Base-by-base conservation (phyloP, 1,140 invertebrate species). In the Megathymus violae region DNA sequence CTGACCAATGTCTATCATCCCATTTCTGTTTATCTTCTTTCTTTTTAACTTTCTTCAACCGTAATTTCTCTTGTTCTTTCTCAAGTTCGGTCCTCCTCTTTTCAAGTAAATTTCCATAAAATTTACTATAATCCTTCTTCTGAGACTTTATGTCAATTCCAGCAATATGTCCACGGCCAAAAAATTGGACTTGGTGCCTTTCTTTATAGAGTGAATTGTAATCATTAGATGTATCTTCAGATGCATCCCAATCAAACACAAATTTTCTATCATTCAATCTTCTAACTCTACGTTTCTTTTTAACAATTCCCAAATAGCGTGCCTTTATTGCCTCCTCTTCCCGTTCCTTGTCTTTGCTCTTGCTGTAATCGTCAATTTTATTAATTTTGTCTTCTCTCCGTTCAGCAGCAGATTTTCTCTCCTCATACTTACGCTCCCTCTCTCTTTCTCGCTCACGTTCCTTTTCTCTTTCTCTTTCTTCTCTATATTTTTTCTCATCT, bases 241-340 rank as follows among this genome's bases (percentile, higher is more conserved):
- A 95, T 2, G 98, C 98, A 92, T 99, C 99, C 99, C 99, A 99
- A 92, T 99, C 99, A 92, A 99, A 99, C 0, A 99, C 98, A 94
- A 99, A 99, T 92, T 99, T 99, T 3, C 98, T 92, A 81, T 99
- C 99, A 92, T 99, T 99, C 2, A 99, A 90, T 65, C 98, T 93
- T 25, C 99, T 92, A 0, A 99, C 96, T 38, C 97, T 92, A 4
- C 98, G 94, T 80, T 99, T 99, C 81, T 98, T 99, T 79, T 99
- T 99, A 0, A 98, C 92, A 11, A 98, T 94, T 5, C 98, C 97
- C n/a, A 99, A 93, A 89, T 99, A 99, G 5, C 98, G 93, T 84
- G 99, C 98, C 70, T 97, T 96, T 43, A 98, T 98, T 0, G 97
- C 97, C 89, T 98, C 97, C 36, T 96, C 93, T 91, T 98, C 97